Evolutionary conservation across 1,140 invertebrate species (phyloP), one percentile per base, ranked within the genome.

Genomic region (Drosophila bocki): DNA sequence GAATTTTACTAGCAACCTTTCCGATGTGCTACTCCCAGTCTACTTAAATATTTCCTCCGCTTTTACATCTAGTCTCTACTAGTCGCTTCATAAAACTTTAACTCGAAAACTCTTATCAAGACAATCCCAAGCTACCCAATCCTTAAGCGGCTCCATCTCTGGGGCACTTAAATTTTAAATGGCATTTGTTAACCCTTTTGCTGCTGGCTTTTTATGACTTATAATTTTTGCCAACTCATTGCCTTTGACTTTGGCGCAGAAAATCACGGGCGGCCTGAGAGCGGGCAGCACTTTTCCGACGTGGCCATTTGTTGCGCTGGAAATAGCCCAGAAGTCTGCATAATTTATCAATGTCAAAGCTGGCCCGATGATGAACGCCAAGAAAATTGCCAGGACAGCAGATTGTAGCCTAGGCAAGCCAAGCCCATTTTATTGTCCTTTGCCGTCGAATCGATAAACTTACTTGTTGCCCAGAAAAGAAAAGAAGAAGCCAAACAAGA

Each of bases 141-240:
- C 45, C 61, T 56, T 48, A 50, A 80, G 68, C 81, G 62, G 54
- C 74, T 72, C 79, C 57, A 80, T 76, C 63, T 79, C 50, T 35
- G 58, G 60, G 83, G 69, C 63, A 80, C 85, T 90, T 84, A 84
- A 84, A 81, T 84, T 90, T 88, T 84, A 88, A 84, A 90, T 81
- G 85, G 69, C 84, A 78, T 88, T 88, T 62, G 68, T 64, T 74
- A 83, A 68, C 75, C 64, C 75, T 51, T 86, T 75, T 32, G 58
- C 62, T 19, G 29, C 48, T 29, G 56, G 65, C 69, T 75, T 87
- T 86, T 87, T 81, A 88, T 88, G 77, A 84, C 84, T 84, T 69
- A 90, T 88, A 88, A 88, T 90, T 88, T 88, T 78, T 90, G 85
- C 80, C 85, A 72, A 88, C 85, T 88, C 84, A 88, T 88, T 88